Evolutionary conservation across 2,888 invertebrate genomes (phyloP).

Genomic region (Sminthurinus aureus): DNA sequence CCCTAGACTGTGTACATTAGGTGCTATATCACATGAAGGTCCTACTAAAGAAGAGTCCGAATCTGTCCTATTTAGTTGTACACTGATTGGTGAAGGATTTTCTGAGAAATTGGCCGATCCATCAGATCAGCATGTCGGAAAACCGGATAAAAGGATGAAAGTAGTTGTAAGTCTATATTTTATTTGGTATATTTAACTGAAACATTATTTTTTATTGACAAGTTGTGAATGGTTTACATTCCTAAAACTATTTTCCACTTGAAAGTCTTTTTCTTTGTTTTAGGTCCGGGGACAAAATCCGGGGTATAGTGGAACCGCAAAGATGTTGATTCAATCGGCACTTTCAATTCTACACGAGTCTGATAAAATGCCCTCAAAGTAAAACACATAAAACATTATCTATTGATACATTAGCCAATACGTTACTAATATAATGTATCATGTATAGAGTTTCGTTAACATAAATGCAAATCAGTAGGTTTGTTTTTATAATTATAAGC

Average conservation of each 20-base stretch:
- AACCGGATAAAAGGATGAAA: constrained; percentile 73
- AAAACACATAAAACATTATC: background rate
- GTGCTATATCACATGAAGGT: constrained; percentile 69
- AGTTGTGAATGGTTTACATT: background rate
- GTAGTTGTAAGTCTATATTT: constrained; percentile 67
- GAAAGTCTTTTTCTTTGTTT: background rate
- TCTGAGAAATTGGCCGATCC: constrained; percentile 68
- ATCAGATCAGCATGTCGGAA: constrained; percentile 67
- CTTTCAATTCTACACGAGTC: background rate
- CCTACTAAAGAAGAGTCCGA: constrained; percentile 71
- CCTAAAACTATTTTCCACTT: background rate
- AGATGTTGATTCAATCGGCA: constrained; percentile 4
- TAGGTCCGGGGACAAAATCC: background rate
- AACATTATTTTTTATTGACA: background rate
- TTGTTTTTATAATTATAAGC: background rate
- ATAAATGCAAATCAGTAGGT: no score
- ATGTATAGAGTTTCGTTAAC: background rate
- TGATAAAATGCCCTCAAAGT: constrained; percentile 11
- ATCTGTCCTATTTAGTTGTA: constrained; percentile 68
- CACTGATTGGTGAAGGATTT: constrained; percentile 74
- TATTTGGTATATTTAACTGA: background rate
- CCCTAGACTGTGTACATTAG: constrained; percentile 76
- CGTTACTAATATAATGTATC: background rate
- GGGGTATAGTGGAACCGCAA: background rate
- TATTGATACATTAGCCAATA: background rate